phyloP scores from a whole-genome alignment of 2,113 vertebrate species.

The Gadus macrocephalus region DNA sequence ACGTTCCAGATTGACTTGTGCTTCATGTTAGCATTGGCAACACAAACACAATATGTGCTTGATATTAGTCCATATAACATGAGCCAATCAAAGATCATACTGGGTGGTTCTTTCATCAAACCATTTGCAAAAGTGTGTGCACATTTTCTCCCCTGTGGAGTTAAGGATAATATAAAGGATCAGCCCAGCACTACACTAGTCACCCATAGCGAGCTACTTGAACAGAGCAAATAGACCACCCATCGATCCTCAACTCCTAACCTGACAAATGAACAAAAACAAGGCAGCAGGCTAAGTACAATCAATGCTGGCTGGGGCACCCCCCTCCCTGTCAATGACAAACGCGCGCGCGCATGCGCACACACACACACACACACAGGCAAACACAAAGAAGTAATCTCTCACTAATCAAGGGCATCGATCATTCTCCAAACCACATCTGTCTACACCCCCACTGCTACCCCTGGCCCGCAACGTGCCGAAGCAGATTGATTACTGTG shows the following conservation, averaged over 20 bases:
- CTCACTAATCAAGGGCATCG: conserved; percentile 61
- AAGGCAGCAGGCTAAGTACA: conserved; percentile 24
- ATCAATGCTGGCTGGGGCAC: conserved; percentile 34
- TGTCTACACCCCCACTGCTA: conserved; percentile 26
- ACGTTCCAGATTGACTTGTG: too few relatives aligned
- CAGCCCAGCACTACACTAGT: conserved; percentile 25
- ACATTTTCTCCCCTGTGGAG: neutral
- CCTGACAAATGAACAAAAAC: conserved; percentile 54
- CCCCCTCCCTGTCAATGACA: neutral
- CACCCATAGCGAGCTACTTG: conserved; percentile 23
- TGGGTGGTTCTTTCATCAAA: too few relatives aligned
- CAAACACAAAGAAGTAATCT: conserved; percentile 37
- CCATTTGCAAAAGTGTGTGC: neutral
- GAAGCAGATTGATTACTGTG: conserved; percentile 42
- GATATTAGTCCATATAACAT: too few relatives aligned
- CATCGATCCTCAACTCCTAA: conserved; percentile 44
- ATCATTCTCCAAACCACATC: conserved; percentile 53
- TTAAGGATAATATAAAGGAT: conserved; percentile 11
- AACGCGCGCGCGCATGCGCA: conserved; percentile 8
- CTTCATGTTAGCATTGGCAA: too few relatives aligned
- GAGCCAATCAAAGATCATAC: too few relatives aligned
- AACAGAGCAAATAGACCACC: conserved; percentile 46
- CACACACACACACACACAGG: conserved; percentile 15
- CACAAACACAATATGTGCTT: too few relatives aligned
- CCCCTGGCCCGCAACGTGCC: conserved; percentile 7